Evolutionary conservation across 1,140 invertebrate species (phyloP).

Genomic region (Orussus abietinus): DNA sequence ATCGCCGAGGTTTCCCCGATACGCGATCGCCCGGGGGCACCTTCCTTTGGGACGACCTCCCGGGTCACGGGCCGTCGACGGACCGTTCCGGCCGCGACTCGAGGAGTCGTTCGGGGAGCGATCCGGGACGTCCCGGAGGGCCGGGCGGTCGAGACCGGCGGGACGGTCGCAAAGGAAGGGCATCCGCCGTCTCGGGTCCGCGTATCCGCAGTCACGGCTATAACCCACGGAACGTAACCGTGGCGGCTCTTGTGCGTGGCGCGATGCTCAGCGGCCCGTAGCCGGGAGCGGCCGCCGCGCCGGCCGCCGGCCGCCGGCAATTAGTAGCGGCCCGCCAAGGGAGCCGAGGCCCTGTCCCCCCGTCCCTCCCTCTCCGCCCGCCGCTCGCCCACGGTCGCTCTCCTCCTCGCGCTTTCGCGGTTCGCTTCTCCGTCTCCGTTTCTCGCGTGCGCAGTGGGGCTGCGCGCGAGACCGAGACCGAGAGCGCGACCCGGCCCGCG

Average conservation of each 20-base stretch:
- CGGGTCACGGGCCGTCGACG: too few species aligned
- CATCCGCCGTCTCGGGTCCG: not conserved
- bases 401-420: constrained; percentile 3
- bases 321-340: constrained; percentile 52
- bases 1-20: too few species aligned
- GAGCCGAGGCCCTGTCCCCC: constrained; percentile 35
- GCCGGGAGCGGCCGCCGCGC: constrained; percentile 48
- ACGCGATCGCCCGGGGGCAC: too few species aligned
- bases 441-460: constrained; percentile 32
- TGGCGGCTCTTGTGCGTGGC: constrained; percentile 38
- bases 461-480: constrained; percentile 19
- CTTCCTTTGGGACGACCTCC: too few species aligned
- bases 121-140: too few species aligned
- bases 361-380: constrained; percentile 16
- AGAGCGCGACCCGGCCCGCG: constrained; percentile 14
- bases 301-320: constrained; percentile 53
- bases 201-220: too few species aligned
- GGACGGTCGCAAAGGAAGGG: not conserved
- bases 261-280: constrained; percentile 49
- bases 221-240: constrained; percentile 34
- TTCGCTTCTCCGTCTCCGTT: constrained; percentile 16
- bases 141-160: too few species aligned
- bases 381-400: constrained; percentile 10
- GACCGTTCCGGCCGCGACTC: too few species aligned
- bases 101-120: too few species aligned